These are phyloP conservation scores for Antheraea mylitta DNA, from an alignment of 1,140 invertebrate species.

Conservation along the genomic window DNA sequence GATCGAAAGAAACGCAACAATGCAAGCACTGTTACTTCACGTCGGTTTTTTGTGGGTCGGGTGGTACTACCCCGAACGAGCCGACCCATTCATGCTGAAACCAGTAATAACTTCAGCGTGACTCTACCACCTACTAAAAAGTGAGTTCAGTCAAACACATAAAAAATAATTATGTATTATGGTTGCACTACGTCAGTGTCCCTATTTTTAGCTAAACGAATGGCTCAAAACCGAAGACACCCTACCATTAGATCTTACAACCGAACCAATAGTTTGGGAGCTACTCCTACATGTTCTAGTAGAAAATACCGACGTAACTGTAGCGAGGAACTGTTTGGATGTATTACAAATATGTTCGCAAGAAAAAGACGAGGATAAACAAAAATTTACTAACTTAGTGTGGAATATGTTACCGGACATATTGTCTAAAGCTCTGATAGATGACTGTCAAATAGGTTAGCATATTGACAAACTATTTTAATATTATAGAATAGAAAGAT, in stretches of 20 bases:
- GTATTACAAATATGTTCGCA: slow-evolving; percentile 46
- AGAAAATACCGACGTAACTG: slow-evolving; percentile 33
- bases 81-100: no score
- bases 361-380: slow-evolving; percentile 35
- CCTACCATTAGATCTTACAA: slow-evolving; percentile 54
- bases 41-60: no score
- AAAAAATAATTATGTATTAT: no score
- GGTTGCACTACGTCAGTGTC: no score
- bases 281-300: slow-evolving; percentile 55
- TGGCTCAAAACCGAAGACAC: slow-evolving; percentile 58
- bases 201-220: slow-evolving; percentile 47
- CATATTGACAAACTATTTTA: no score
- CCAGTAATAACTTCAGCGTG: no score
- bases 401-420: slow-evolving; percentile 56
- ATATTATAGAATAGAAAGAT: no score
- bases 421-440: slow-evolving; percentile 49
- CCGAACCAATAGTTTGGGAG: slow-evolving; percentile 51
- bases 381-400: slow-evolving; percentile 45
- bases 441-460: slow-evolving; percentile 49
- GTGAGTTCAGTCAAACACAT: no score
- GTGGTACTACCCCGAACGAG: no score
- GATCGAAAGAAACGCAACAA: no score
- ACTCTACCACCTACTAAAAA: no score
- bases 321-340: slow-evolving; percentile 51
- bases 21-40: no score